Evolutionary conservation across 2,797 vertebrate genomes (phyloP).

Genomic region (Sciaenops ocellatus): DNA sequence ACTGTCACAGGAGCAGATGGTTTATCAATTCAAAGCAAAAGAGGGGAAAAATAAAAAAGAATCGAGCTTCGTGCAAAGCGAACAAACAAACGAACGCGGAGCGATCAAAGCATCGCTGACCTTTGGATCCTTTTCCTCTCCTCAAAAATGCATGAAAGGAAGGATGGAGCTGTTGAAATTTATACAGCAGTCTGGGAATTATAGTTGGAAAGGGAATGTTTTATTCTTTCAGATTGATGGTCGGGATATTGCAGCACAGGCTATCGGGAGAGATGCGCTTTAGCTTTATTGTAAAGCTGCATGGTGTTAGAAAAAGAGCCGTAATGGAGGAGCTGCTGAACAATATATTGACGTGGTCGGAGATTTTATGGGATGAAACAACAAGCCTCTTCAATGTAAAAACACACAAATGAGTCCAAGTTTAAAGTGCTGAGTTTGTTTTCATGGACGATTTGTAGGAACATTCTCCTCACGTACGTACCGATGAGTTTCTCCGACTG

Average conservation of each 20-base stretch:
- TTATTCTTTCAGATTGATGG: slow-evolving; percentile 71
- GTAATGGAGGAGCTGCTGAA: slow-evolving; percentile 37
- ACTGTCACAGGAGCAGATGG: slow-evolving; percentile 76
- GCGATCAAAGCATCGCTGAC: slow-evolving; percentile 47
- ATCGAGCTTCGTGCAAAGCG: slow-evolving; percentile 32
- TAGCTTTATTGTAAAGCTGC: not conserved
- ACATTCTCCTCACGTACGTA: not conserved
- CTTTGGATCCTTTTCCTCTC: slow-evolving; percentile 49
- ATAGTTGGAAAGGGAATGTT: slow-evolving; percentile 54
- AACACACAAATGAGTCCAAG: slow-evolving; percentile 31
- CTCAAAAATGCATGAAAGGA: slow-evolving; percentile 60
- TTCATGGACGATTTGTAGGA: not conserved
- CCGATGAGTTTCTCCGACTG: not conserved
- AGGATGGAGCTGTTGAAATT: slow-evolving; percentile 23
- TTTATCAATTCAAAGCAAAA: slow-evolving; percentile 67
- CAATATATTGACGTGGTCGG: slow-evolving; percentile 29
- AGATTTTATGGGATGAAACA: slow-evolving; percentile 43
- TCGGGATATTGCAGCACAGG: slow-evolving; percentile 24
- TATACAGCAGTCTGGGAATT: slow-evolving; percentile 40
- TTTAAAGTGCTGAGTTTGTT: slow-evolving; percentile 15
- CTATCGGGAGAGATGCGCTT: slow-evolving; percentile 36
- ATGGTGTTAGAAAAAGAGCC: slow-evolving; percentile 2
- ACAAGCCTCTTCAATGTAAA: not conserved
- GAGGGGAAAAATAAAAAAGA: slow-evolving; percentile 25
- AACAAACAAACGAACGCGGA: slow-evolving; percentile 42